Evolutionary conservation across 2,888 invertebrate species (phyloP), one percentile per base, ranked within the genome.

Genomic region (Choreutis nemorana): DNA sequence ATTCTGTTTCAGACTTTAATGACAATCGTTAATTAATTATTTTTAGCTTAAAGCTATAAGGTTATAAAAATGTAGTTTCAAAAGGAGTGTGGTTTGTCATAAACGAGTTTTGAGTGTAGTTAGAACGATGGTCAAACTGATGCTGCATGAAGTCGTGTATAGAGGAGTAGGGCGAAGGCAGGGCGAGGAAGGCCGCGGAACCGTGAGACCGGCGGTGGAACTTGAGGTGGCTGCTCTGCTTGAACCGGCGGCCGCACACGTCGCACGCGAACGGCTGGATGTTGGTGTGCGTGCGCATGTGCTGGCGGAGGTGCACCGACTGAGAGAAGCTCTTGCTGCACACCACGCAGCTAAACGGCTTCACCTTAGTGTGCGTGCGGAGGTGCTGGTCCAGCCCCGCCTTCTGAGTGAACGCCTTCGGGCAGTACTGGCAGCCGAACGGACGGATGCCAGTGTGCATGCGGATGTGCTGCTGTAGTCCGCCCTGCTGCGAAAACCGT

Each of bases 281-380:
- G 38, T 77, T 78, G 0, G 79, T 78, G 37, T 80, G 79, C 0
- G 77, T 77, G 1, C 79, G 53, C 79, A 80, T 79, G 42, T 79
- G 79, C 41, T 80, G 79, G 2, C 68, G 52, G 18, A 80, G 50
- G 34, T 79, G 79, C 2, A 79, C 77, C 0, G 78, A 77, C 32
- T 79, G 79, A 0, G 79, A 77, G 40, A 80, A 80, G 26, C 67
- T 61, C 35, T 75, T 77, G 34, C 52, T 56, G 36, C 79, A 80
- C 33, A 80, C 62, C 0, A 78, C 66, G 39, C 79, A 80, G 33
- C 62, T 66, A 36, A 73, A 79, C 1, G 79, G 79, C 29, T 79
- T 77, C 14, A 75, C 58, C 46, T 78, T 77, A 0, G 77, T 77
- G 30, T 79, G 79, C 1, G 71, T 78, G 4, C 79, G 72, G 2